A percentile compares a stretch with the other conserved stretches of the same genome.
Conservation (phyloP, 2,113 vertebrate species). For the Cololabis saira region DNA sequence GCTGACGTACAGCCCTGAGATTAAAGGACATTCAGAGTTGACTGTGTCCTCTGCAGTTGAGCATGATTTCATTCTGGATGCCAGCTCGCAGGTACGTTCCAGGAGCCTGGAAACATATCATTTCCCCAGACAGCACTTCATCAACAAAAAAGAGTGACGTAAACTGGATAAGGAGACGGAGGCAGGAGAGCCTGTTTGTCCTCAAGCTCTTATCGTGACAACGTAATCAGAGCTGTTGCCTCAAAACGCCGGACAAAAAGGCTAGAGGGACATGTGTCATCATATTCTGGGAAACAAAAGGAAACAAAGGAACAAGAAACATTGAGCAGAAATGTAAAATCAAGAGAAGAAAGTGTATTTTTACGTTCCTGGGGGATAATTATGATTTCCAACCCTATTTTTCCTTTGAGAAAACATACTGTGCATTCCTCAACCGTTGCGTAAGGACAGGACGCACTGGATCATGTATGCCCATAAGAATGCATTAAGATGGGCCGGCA, state of each 20-base stretch:
- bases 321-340: conserved; percentile 20
- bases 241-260: conserved; percentile 8
- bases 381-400: conserved; percentile 6
- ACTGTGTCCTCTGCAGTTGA: conserved; percentile 18
- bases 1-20: conserved; percentile 14
- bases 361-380: conserved; percentile 8
- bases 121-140: conserved; percentile 44
- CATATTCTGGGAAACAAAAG: background rate
- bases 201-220: conserved; percentile 39
- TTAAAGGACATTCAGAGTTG: conserved; percentile 17
- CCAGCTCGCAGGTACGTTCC: conserved; percentile 37
- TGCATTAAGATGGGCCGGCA: conserved; percentile 11
- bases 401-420: background rate
- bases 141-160: conserved; percentile 18
- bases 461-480: conserved; percentile 24
- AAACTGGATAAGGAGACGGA: conserved; percentile 23
- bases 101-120: conserved; percentile 46
- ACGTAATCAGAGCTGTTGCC: conserved; percentile 38
- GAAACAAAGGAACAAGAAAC: background rate
- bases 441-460: conserved; percentile 22
- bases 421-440: conserved; percentile 49
- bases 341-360: conserved; percentile 17
- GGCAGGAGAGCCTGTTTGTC: conserved; percentile 30
- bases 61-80: conserved; percentile 34
- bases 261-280: background rate